A percentile compares a stretch with the other conserved stretches of the same genome.
Evolutionary conservation across 2,797 vertebrate genomes (phyloP).

Genomic region (Pseudochirops cupreus): DNA sequence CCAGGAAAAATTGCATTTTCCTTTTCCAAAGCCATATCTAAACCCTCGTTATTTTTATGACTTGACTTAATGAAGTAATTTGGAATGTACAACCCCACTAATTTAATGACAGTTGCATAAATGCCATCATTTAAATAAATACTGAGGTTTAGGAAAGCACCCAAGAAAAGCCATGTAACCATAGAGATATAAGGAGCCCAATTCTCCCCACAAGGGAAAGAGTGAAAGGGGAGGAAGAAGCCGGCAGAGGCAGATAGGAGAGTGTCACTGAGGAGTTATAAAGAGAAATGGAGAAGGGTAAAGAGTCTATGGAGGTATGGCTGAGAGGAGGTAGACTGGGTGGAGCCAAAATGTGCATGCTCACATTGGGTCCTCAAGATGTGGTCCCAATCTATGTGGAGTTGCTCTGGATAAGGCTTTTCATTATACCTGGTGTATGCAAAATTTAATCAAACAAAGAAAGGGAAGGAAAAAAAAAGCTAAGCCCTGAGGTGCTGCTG

Average conservation of each 20-base stretch:
- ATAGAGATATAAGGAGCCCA: constrained; percentile 27
- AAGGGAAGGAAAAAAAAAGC: constrained; percentile 35
- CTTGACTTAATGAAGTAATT: constrained; percentile 72
- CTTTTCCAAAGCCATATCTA: constrained; percentile 60
- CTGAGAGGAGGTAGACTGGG: constrained; percentile 19
- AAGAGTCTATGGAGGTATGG: background rate
- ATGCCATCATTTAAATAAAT: constrained; percentile 62
- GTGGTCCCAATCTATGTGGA: constrained; percentile 25
- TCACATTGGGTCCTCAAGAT: constrained; percentile 39
- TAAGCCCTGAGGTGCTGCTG: constrained; percentile 22
- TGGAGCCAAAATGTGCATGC: constrained; percentile 11
- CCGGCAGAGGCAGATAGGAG: background rate
- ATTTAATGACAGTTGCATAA: constrained; percentile 64
- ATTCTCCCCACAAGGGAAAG: constrained; percentile 50
- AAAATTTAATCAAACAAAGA: constrained; percentile 34
- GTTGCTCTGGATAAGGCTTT: background rate
- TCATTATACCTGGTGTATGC: constrained; percentile 40
- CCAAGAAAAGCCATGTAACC: constrained; percentile 65
- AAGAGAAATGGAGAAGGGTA: background rate
- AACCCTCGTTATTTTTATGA: constrained; percentile 71
- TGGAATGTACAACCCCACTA: background rate
- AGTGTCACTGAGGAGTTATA: constrained; percentile 37
- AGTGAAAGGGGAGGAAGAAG: background rate
- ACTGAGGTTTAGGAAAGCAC: constrained; percentile 56
- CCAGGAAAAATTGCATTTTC: constrained; percentile 65